phyloP scores from a whole-genome alignment of 2,113 vertebrate genomes.

The Pelobates fuscus region DNA sequence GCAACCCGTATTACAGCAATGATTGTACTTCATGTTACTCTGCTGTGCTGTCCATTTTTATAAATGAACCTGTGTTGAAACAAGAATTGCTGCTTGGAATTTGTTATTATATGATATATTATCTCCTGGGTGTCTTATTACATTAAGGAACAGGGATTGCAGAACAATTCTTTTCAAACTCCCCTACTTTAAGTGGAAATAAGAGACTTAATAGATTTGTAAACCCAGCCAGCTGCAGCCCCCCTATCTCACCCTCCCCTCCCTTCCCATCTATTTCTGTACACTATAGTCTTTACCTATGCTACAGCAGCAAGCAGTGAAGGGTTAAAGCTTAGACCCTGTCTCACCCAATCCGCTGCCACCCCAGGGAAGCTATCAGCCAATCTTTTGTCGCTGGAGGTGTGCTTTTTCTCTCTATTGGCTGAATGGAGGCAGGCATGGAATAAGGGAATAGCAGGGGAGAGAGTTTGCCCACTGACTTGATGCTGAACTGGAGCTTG shows the following conservation, averaged over 20 bases:
- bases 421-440: conserved; percentile 41
- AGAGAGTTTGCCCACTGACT: conserved; percentile 46
- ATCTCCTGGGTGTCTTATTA: conserved; percentile 35
- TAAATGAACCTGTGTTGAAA: conserved; percentile 19
- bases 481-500: conserved; percentile 44
- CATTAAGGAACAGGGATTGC: conserved; percentile 36
- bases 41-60: neutral
- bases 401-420: conserved; percentile 21
- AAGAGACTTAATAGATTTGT: conserved; percentile 48
- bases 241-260: conserved; percentile 10
- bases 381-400: conserved; percentile 21
- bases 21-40: conserved; percentile 26
- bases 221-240: conserved; percentile 39
- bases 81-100: conserved; percentile 30
- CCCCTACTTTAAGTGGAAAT: conserved; percentile 44
- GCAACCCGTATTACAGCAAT: conserved; percentile 9
- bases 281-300: conserved; percentile 15
- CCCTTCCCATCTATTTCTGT: neutral
- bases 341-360: conserved; percentile 28
- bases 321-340: conserved; percentile 23
- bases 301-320: neutral
- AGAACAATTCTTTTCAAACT: conserved; percentile 41
- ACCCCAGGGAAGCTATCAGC: conserved; percentile 24
- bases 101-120: conserved; percentile 41
- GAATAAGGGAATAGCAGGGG: conserved; percentile 22